phyloP scores from a whole-genome alignment of 2,113 vertebrate species.

The Anhinga anhinga region DNA sequence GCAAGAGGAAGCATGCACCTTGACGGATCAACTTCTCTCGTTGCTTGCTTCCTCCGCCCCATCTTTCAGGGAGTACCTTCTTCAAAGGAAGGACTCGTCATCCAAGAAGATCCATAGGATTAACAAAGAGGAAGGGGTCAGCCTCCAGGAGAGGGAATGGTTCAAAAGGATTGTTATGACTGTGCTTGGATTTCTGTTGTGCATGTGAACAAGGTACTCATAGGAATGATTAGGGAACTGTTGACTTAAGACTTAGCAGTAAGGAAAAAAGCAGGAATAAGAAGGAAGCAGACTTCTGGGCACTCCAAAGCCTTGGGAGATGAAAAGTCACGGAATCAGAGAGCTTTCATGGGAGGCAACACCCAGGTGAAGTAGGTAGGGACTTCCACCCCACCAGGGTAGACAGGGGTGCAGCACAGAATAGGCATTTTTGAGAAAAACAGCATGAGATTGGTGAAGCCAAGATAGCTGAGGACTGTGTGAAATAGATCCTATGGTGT shows the following conservation, averaged over 20 bases:
- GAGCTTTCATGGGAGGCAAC: background rate
- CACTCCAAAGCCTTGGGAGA: background rate
- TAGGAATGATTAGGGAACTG: background rate
- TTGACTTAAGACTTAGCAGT: background rate
- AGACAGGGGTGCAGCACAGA: too few species aligned
- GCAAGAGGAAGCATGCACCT: background rate
- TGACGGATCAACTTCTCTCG: too few species aligned
- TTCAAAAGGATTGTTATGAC: background rate
- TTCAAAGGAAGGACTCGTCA: background rate
- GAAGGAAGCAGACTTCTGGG: background rate
- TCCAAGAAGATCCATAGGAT: background rate
- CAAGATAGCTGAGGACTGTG: background rate
- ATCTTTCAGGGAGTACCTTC: background rate
- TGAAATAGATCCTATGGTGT: background rate
- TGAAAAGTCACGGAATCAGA: background rate
- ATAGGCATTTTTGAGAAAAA: background rate
- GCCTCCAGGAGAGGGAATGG: background rate
- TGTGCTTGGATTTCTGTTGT: background rate
- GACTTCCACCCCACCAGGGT: background rate
- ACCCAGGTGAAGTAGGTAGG: background rate
- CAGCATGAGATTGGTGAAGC: background rate
- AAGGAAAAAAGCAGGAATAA: background rate
- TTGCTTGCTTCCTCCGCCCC: background rate
- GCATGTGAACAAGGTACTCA: fast-evolving
- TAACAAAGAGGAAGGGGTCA: background rate